A percentile compares a stretch with the other conserved stretches of the same genome.
These are phyloP conservation scores for Nasonovia ribisnigri DNA, from an alignment of 2,888 invertebrate genomes.

Conservation along the genomic window DNA sequence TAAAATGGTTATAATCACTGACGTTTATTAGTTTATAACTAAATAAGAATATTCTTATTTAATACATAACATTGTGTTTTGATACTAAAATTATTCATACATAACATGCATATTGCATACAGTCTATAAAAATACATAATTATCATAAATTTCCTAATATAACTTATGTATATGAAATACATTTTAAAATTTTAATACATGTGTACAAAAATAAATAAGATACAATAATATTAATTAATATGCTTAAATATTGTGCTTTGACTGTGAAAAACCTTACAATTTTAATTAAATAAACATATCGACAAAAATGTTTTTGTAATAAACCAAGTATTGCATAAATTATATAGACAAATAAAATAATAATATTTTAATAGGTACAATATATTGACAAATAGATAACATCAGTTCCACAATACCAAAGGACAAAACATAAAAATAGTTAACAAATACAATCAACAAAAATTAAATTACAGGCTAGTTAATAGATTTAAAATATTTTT, in stretches of 20 bases:
- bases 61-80: background rate
- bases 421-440: slow-evolving; percentile 55
- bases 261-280: background rate
- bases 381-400: slow-evolving; percentile 46
- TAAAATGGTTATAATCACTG: background rate
- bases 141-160: background rate
- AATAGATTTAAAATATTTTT: slow-evolving; percentile 43
- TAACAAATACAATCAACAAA: slow-evolving; percentile 30
- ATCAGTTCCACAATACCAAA: slow-evolving; percentile 44
- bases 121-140: background rate
- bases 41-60: background rate
- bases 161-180: background rate
- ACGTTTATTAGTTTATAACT: background rate
- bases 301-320: background rate
- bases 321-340: background rate
- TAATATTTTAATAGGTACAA: background rate
- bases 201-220: background rate
- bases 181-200: background rate
- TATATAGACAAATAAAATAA: background rate
- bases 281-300: background rate
- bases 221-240: background rate
- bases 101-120: background rate
- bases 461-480: slow-evolving; percentile 12
- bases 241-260: background rate
- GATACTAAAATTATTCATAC: background rate